These are phyloP conservation scores for Akabosia matsudoensis DNA, from an alignment of 1,140 invertebrate species.

Conservation along the genomic window DNA sequence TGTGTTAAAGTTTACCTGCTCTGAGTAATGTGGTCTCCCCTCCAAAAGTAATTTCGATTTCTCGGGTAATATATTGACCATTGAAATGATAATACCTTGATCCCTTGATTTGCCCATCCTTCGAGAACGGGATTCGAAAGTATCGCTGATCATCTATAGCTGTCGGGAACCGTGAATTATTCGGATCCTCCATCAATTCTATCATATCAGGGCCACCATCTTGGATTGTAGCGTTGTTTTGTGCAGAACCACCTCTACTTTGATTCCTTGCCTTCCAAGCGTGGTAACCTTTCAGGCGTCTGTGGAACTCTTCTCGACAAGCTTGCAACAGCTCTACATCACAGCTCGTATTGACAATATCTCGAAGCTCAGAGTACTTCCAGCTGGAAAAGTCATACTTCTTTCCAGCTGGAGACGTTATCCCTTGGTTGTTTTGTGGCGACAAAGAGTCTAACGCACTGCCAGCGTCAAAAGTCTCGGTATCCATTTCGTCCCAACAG, in stretches of 20 bases:
- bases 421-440: conserved; percentile 48
- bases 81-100: conserved; percentile 98
- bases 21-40: conserved; percentile 82
- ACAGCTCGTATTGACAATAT: conserved; percentile 96
- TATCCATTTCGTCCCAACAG: too few relatives aligned
- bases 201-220: conserved; percentile 58
- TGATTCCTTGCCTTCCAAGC: conserved; percentile 95
- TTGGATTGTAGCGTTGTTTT: not conserved
- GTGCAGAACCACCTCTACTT: conserved; percentile 56
- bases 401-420: conserved; percentile 55
- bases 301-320: conserved; percentile 82
- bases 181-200: conserved; percentile 66
- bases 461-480: not conserved
- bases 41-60: conserved; percentile 90
- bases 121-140: conserved; percentile 86
- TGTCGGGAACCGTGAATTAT: conserved; percentile 22
- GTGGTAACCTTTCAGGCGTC: conserved; percentile 93
- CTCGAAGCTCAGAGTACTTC: conserved; percentile 95
- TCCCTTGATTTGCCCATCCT: conserved; percentile 59
- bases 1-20: conserved; percentile 63
- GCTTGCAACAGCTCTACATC: conserved; percentile 86
- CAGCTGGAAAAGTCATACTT: conserved; percentile 95
- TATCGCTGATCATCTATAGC: conserved; percentile 65
- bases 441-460: conserved; percentile 22
- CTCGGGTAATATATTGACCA: conserved; percentile 89